Percentiles rank a stretch among this genome's conserved stretches.
These are phyloP conservation scores for Harpegnathos saltator DNA, from an alignment of 1,140 invertebrate species.

Conservation along the genomic window DNA sequence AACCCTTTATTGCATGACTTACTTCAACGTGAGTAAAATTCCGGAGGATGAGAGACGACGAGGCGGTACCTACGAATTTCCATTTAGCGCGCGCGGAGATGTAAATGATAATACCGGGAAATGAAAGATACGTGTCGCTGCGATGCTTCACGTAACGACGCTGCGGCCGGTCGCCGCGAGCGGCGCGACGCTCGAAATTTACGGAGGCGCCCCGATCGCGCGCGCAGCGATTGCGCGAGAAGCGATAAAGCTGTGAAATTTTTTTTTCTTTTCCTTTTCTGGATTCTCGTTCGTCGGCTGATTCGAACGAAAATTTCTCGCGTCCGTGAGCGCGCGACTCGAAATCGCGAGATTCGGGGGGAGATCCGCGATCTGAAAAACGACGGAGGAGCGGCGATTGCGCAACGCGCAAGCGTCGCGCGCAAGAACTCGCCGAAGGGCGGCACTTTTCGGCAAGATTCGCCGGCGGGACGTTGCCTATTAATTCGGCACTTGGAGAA, in stretches of 20 bases:
- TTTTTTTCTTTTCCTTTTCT: neutral
- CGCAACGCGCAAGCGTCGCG: no score
- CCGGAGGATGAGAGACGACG: neutral
- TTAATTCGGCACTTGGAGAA: constrained; percentile 63
- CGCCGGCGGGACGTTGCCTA: constrained; percentile 42
- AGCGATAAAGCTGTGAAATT: no score
- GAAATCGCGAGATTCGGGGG: constrained; percentile 2
- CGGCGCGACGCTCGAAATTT: no score
- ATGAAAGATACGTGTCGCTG: neutral
- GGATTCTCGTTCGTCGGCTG: neutral
- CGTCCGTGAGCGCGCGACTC: neutral
- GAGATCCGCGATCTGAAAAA: no score
- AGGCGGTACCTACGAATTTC: neutral
- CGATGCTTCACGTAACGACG: neutral
- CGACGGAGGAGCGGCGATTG: neutral
- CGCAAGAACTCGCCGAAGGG: no score
- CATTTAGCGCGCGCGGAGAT: neutral
- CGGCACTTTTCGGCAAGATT: constrained; percentile 40
- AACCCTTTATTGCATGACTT: constrained; percentile 35
- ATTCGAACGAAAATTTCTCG: constrained; percentile 6
- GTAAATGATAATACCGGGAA: neutral
- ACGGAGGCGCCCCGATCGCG: no score
- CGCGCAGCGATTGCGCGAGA: no score
- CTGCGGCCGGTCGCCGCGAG: neutral
- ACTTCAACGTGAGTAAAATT: constrained; percentile 25